Percentiles rank a stretch among this genome's conserved stretches.
Evolutionary conservation across 2,797 vertebrate species (phyloP).

Genomic region (Prionace glauca): DNA sequence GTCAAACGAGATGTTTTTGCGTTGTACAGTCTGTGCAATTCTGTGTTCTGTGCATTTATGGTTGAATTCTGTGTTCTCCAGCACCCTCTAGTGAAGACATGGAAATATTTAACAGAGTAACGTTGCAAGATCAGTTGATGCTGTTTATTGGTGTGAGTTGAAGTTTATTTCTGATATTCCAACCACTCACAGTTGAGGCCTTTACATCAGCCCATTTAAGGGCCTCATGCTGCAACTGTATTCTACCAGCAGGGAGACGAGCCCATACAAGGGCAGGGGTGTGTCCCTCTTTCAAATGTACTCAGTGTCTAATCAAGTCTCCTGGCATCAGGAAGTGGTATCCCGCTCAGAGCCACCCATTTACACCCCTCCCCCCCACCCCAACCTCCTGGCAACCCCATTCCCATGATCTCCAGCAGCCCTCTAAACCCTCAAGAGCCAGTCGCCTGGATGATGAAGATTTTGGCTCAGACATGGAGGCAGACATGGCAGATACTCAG

Average conservation of each 20-base stretch:
- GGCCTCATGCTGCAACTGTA: background rate
- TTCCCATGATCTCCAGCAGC: background rate
- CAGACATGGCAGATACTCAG: no score
- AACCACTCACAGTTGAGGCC: background rate
- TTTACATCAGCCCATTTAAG: background rate
- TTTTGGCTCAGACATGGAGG: no score
- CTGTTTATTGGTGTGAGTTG: background rate
- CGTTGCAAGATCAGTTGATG: background rate
- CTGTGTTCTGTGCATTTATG: background rate
- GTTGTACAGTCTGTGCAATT: background rate
- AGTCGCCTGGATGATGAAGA: no score
- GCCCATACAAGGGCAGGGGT: background rate
- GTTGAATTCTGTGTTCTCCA: background rate
- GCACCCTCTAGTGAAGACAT: slow-evolving; percentile 12
- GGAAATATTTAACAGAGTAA: background rate
- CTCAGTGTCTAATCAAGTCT: background rate
- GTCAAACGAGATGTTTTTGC: background rate
- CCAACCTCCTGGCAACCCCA: background rate
- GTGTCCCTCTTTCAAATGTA: background rate
- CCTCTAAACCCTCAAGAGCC: background rate
- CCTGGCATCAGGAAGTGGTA: background rate
- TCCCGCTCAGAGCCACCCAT: background rate
- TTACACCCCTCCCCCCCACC: no score
- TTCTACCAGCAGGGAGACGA: no score
- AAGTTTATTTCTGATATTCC: background rate